A percentile compares a stretch with the other conserved stretches of the same genome.
These are phyloP conservation scores for Psilopsiagon aymara DNA, from an alignment of 2,113 vertebrate species.

Conservation along the genomic window DNA sequence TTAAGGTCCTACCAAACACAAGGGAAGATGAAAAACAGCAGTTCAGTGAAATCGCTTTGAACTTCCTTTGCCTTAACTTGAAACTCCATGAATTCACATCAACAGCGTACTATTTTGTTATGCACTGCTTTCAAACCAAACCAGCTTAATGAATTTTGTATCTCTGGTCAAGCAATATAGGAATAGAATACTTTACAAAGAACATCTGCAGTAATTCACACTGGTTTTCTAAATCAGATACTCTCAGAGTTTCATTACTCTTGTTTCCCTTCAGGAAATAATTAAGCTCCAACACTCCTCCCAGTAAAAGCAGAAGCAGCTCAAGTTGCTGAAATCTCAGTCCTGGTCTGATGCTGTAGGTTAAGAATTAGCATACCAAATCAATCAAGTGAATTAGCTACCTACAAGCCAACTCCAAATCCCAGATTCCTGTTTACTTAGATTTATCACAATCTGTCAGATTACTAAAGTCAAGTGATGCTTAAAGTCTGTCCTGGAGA, in stretches of 20 bases:
- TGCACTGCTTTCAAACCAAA: not conserved
- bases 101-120: not conserved
- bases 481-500: conserved; percentile 18
- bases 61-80: not conserved
- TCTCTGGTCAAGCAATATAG: not conserved
- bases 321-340: not conserved
- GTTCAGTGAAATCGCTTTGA: not conserved
- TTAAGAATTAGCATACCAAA: not conserved
- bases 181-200: not conserved
- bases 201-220: not conserved
- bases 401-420: not conserved
- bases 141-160: not conserved
- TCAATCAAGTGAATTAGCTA: not conserved
- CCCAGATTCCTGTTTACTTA: not conserved
- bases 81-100: not conserved
- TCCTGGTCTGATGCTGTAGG: not conserved
- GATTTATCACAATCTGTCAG: conserved; percentile 4
- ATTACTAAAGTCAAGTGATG: conserved; percentile 16
- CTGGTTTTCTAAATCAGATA: not conserved
- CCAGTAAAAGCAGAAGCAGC: not conserved
- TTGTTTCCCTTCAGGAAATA: not conserved
- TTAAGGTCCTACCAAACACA: not conserved
- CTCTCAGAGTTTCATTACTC: not conserved
- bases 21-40: not conserved
- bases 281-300: not conserved